A percentile compares a stretch with the other conserved stretches of the same genome.
These are phyloP conservation scores for Agrotis ipsilon DNA, from an alignment of 2,888 invertebrate species.

Conservation along the genomic window DNA sequence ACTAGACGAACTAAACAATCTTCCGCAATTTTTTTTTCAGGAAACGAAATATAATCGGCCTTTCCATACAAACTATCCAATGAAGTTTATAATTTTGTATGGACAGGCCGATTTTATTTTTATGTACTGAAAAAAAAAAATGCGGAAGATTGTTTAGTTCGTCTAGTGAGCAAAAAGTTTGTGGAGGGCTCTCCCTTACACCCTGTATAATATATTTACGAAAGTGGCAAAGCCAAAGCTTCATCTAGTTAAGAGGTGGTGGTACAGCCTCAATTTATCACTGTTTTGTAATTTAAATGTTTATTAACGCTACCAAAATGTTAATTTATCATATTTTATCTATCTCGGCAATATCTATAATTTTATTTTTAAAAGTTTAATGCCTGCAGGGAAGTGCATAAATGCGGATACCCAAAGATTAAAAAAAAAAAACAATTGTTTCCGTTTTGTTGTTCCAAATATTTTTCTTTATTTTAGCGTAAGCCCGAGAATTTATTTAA, in stretches of 20 bases:
- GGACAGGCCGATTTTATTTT: no score
- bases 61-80: no score
- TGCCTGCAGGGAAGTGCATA: slow-evolving; percentile 87
- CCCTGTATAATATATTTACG: no score
- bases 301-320: slow-evolving; percentile 38
- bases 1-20: no score
- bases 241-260: background rate
- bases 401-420: slow-evolving; percentile 76
- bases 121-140: no score
- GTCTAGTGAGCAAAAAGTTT: no score
- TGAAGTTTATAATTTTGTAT: no score
- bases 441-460: slow-evolving; percentile 64
- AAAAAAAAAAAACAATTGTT: slow-evolving; percentile 59
- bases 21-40: no score
- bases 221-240: no score
- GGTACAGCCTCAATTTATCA: slow-evolving; percentile 26
- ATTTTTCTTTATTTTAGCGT: slow-evolving; percentile 68
- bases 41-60: no score
- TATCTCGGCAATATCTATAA: slow-evolving; percentile 52
- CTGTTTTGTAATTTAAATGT: slow-evolving; percentile 40
- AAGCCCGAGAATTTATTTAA: slow-evolving; percentile 66
- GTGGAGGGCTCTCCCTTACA: no score
- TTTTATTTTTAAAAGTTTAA: slow-evolving; percentile 68
- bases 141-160: no score
- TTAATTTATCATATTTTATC: slow-evolving; percentile 41